These are phyloP conservation scores for Melozone crissalis DNA, from an alignment of 2,113 vertebrate species.

Conservation along the genomic window DNA sequence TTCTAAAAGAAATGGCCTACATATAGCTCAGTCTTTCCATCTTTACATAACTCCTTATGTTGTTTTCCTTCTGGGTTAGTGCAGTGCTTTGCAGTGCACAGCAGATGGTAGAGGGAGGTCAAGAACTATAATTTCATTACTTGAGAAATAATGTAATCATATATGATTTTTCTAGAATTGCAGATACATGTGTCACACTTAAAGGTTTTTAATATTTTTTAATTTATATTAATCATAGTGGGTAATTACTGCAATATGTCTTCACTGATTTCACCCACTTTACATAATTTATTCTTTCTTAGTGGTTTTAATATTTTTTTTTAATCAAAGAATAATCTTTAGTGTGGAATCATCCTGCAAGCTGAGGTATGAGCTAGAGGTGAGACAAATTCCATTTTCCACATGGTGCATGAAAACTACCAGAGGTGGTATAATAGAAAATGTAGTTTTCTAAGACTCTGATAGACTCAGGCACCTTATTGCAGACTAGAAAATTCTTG, in stretches of 20 bases:
- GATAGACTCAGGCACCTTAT: background rate
- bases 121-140: constrained; percentile 18
- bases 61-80: background rate
- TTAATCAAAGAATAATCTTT: background rate
- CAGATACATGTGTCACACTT: background rate
- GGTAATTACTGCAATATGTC: background rate
- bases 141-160: constrained; percentile 2
- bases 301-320: background rate
- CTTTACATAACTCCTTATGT: background rate
- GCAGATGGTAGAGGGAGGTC: constrained; percentile 44
- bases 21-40: background rate
- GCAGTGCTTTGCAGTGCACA: background rate
- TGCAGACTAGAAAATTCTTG: constrained; percentile 6
- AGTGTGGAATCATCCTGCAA: background rate
- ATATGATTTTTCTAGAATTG: constrained; percentile 2
- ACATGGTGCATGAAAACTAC: background rate
- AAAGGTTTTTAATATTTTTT: background rate
- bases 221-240: background rate
- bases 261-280: background rate
- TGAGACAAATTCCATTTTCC: constrained; percentile 32
- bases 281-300: background rate
- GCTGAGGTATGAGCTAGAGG: background rate
- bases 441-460: background rate
- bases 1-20: background rate
- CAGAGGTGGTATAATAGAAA: background rate